Evolutionary conservation across 2,888 invertebrate species (phyloP).

Genomic region (Heteromurus nitidus): DNA sequence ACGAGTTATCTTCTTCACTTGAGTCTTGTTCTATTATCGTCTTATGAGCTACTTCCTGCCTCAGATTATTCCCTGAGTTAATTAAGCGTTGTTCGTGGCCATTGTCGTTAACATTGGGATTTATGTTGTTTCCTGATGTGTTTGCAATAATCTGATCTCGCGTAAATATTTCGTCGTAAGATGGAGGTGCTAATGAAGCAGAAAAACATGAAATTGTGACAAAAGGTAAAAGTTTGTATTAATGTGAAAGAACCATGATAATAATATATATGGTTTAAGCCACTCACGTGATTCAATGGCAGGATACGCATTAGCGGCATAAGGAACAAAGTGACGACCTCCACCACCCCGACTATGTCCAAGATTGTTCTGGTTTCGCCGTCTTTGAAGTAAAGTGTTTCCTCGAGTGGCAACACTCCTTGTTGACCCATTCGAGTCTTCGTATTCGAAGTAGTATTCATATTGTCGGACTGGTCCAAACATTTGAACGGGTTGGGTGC

Average conservation of each 20-base stretch:
- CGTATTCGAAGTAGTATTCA: slow-evolving; percentile 55
- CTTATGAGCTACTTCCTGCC: slow-evolving; percentile 34
- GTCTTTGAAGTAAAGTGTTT: slow-evolving; percentile 29
- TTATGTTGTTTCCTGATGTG: not conserved
- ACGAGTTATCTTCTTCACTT: not conserved
- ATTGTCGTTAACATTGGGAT: slow-evolving; percentile 3
- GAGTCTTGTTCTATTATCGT: slow-evolving; percentile 15
- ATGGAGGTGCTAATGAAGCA: slow-evolving; percentile 63
- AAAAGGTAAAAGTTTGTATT: no score
- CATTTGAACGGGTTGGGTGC: slow-evolving; percentile 26
- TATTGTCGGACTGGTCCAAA: slow-evolving; percentile 50
- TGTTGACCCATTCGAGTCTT: slow-evolving; percentile 35
- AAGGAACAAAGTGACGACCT: slow-evolving; percentile 23
- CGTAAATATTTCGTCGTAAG: slow-evolving; percentile 64
- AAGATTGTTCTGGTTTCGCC: slow-evolving; percentile 25
- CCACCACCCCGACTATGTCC: slow-evolving; percentile 10
- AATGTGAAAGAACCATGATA: no score
- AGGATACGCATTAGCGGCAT: not conserved
- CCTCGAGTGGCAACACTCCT: slow-evolving; percentile 30
- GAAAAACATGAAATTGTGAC: no score
- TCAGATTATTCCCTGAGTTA: not conserved
- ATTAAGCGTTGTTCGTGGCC: not conserved
- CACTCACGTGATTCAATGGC: slow-evolving; percentile 37
- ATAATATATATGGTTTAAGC: not conserved
- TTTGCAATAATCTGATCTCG: slow-evolving; percentile 1